Evolutionary conservation across 2,888 invertebrate genomes (phyloP).

Genomic region (Diaphora mendica): DNA sequence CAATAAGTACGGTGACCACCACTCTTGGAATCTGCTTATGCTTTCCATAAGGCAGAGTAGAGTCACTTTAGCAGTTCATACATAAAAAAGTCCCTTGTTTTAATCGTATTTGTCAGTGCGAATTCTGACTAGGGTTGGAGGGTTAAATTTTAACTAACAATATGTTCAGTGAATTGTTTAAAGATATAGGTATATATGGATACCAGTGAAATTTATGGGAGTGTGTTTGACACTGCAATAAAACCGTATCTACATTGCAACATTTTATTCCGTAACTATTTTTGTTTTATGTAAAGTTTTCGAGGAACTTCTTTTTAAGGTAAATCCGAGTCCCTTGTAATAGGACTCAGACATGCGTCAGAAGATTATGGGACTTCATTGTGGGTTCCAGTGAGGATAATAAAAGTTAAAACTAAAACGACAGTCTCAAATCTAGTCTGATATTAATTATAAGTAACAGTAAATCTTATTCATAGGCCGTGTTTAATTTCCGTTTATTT

Average conservation of each 20-base stretch:
- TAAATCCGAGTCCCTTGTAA: too few species aligned
- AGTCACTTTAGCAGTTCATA: too few species aligned
- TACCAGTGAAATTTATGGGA: neutral
- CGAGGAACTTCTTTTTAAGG: too few species aligned
- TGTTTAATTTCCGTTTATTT: neutral
- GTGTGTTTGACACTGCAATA: neutral
- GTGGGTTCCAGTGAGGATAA: neutral
- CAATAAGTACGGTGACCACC: too few species aligned
- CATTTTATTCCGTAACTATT: neutral
- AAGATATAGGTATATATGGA: neutral
- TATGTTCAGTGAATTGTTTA: neutral
- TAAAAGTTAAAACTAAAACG: neutral
- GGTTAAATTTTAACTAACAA: neutral
- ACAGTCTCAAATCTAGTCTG: slow-evolving; percentile 24
- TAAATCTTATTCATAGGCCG: neutral
- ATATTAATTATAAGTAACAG: slow-evolving; percentile 8
- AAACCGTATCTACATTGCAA: neutral
- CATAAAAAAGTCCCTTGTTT: neutral
- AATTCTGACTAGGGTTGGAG: neutral
- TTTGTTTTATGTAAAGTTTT: too few species aligned
- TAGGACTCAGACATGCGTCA: too few species aligned
- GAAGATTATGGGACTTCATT: too few species aligned
- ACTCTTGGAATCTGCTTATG: too few species aligned
- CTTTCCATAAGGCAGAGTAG: too few species aligned
- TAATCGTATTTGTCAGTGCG: neutral